phyloP scores from a whole-genome alignment of 2,113 vertebrate species.

The Bagarius yarrelli region DNA sequence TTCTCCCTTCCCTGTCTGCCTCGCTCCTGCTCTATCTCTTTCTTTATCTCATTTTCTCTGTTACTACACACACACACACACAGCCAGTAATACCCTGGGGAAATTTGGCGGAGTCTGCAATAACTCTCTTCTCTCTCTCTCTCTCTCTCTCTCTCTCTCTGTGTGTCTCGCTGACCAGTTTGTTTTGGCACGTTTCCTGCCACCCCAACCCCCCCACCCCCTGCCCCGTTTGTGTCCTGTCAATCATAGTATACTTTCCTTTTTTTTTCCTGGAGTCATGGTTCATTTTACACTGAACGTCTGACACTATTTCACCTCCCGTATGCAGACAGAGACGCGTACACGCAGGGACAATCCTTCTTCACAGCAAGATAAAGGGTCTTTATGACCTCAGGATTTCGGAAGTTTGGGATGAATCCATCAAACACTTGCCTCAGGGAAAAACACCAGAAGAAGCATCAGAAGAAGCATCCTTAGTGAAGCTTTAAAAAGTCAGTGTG shows the following conservation, averaged over 20 bases:
- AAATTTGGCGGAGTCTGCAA: constrained; percentile 65
- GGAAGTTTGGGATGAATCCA: constrained; percentile 10
- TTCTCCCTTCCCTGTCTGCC: constrained; percentile 58
- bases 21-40: constrained; percentile 54
- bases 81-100: constrained; percentile 60
- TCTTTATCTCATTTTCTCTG: constrained; percentile 20
- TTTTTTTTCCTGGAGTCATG: constrained; percentile 44
- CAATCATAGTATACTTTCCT: constrained; percentile 56
- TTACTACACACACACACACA: constrained; percentile 16
- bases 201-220: constrained; percentile 54
- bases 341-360: constrained; percentile 4
- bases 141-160: neutral
- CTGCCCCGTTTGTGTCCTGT: constrained; percentile 56
- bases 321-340: neutral
- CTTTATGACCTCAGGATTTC: constrained; percentile 26
- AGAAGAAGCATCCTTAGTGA: neutral
- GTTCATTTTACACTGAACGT: neutral
- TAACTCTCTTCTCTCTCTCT: constrained; percentile 55
- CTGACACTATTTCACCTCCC: neutral
- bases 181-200: constrained; percentile 54
- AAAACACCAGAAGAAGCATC: neutral
- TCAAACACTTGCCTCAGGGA: neutral
- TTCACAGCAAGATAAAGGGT: constrained; percentile 2
- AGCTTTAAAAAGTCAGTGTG: neutral
- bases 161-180: constrained; percentile 57